Evolutionary conservation across 1,140 invertebrate genomes (phyloP).

Genomic region (Trichomalopsis sarcophagae): DNA sequence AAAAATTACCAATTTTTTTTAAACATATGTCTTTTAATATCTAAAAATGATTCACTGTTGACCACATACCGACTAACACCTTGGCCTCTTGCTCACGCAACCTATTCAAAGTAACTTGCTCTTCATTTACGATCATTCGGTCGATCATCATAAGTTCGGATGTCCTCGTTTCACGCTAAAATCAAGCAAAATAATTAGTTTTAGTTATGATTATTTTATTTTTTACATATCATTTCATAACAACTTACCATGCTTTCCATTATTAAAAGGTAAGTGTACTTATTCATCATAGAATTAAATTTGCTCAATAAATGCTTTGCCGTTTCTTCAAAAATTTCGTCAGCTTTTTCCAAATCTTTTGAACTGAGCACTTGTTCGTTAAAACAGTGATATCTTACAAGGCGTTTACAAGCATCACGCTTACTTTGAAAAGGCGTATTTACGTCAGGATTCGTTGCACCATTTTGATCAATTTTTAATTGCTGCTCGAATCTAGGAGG

Average conservation of each 20-base stretch:
- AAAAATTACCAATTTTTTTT: neutral
- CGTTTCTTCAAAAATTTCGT: constrained; percentile 85
- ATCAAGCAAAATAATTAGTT: constrained; percentile 56
- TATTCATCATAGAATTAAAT: constrained; percentile 84
- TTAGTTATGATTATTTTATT: neutral
- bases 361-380: constrained; percentile 81
- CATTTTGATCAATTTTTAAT: constrained; percentile 85
- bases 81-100: constrained; percentile 74
- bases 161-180: constrained; percentile 80
- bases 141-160: constrained; percentile 85
- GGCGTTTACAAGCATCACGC: constrained; percentile 85
- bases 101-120: constrained; percentile 77
- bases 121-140: constrained; percentile 82
- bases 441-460: constrained; percentile 85
- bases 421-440: constrained; percentile 84
- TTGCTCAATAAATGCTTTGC: constrained; percentile 84
- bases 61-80: constrained; percentile 64
- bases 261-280: constrained; percentile 86
- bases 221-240: neutral
- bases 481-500: constrained; percentile 82
- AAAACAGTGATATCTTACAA: constrained; percentile 89
- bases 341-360: constrained; percentile 83
- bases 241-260: constrained; percentile 88
- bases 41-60: neutral
- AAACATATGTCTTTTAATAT: neutral